phyloP scores from a whole-genome alignment of 2,113 vertebrate species.

The Cromileptes altivelis region DNA sequence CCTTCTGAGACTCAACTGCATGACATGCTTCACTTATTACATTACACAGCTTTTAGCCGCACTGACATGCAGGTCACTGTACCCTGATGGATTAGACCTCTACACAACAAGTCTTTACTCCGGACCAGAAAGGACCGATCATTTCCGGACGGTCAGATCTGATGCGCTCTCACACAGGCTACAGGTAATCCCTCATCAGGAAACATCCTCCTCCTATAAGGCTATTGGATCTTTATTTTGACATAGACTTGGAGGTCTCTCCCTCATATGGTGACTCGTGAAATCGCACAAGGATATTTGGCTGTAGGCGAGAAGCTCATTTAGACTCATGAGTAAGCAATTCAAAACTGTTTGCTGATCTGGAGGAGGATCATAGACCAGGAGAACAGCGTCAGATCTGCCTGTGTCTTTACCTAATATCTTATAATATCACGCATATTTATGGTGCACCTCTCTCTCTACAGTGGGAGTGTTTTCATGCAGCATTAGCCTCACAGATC shows the following conservation, averaged over 20 bases:
- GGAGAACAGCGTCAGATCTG: not conserved
- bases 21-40: not conserved
- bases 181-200: slow-evolving; percentile 60
- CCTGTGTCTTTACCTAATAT: not conserved
- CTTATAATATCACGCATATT: not conserved
- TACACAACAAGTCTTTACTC: slow-evolving; percentile 8
- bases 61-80: not conserved
- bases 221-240: slow-evolving; percentile 44
- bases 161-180: slow-evolving; percentile 36
- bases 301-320: slow-evolving; percentile 35
- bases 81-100: not conserved
- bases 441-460: slow-evolving; percentile 22
- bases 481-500: slow-evolving; percentile 35
- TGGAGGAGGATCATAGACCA: not conserved
- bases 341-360: slow-evolving; percentile 43
- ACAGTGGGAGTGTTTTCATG: slow-evolving; percentile 50
- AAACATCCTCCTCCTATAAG: slow-evolving; percentile 24
- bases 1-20: not conserved
- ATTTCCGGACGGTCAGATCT: slow-evolving; percentile 38
- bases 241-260: slow-evolving; percentile 23
- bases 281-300: slow-evolving; percentile 2
- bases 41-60: not conserved
- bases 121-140: slow-evolving; percentile 7
- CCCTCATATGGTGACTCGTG: slow-evolving; percentile 19
- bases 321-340: slow-evolving; percentile 70